Evolutionary conservation across 2,113 vertebrate species (phyloP).

Genomic region (Xiphorhynchus elegans): DNA sequence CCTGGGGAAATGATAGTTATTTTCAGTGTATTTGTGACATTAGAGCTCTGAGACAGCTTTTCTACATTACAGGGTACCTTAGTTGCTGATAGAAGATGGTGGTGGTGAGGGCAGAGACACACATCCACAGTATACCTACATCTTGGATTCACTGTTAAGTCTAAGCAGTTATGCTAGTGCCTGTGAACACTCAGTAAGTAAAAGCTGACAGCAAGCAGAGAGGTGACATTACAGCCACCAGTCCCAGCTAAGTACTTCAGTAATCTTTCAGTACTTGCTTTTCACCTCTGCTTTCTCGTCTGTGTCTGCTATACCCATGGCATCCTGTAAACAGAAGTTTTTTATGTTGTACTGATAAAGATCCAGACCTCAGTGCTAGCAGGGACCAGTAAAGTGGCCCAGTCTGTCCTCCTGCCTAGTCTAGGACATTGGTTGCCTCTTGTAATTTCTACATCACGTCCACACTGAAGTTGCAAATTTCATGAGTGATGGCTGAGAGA

Average conservation of each 20-base stretch:
- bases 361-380: neutral
- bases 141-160: neutral
- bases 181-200: neutral
- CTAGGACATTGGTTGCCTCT: neutral
- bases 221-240: neutral
- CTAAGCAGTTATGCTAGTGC: neutral
- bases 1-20: neutral
- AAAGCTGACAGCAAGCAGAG: neutral
- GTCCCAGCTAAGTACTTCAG: neutral
- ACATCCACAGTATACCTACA: accelerated
- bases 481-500: neutral
- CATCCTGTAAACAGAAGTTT: neutral
- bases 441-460: neutral
- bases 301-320: neutral
- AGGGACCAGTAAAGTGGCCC: neutral
- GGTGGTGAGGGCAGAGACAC: neutral
- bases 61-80: neutral
- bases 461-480: neutral
- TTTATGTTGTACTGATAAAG: neutral
- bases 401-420: neutral
- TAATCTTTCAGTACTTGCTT: neutral
- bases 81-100: neutral
- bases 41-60: neutral
- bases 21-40: neutral
- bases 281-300: neutral